Base-by-base conservation (phyloP, 2,113 vertebrate genomes). In the Psittacara wagleri region DNA sequence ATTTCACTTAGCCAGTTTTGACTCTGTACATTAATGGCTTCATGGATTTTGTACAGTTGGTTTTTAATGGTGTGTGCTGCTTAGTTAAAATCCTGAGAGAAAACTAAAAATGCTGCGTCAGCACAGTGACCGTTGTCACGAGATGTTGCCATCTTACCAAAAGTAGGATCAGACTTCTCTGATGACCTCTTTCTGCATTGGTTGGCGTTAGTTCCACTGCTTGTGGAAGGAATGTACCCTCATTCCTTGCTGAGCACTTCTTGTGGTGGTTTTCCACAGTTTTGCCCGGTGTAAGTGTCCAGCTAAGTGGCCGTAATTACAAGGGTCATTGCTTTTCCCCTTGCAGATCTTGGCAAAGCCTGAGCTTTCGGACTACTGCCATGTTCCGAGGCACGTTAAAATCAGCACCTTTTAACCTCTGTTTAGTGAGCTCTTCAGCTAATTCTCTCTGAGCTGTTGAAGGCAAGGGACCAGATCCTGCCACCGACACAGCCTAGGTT, bases 131-230 rank as follows among this genome's bases (percentile, higher is more conserved):
- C 6, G 0, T 9, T 70, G 49, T 44, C 54, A 6, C 23, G 22
- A 55, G 78, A 22, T 19, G 9, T 2, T 33, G 43, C 7, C 9
- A 2, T 13, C 68, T 46, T 20, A 63, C 39, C 63, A 22, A 31
- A n/a, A 44, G 57, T 3, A 29, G 66, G 29, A 8, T 41, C 54
- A 10, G 6, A 6, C 67, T 35, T 11, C 78, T 39, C 66, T 46
- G 31, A 15, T 19, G 31, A 23, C 41, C 49, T 9, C 0, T 48
- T 52, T 86, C 62, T 28, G 9, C 13, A 1, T 3, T 1, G 5
- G 16, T 7, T 46, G 81, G 11, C 18, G 0, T 16, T 54, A 8
- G 15, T 41, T 39, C 3, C 6, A 1, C 44, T 13, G 3, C 82
- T 49, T 49, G 48, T 49, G 48, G 48, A 24, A 24, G 48, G 48